Conservation (phyloP, 1,140 invertebrate genomes). For the Eupristina koningsbergeri region DNA sequence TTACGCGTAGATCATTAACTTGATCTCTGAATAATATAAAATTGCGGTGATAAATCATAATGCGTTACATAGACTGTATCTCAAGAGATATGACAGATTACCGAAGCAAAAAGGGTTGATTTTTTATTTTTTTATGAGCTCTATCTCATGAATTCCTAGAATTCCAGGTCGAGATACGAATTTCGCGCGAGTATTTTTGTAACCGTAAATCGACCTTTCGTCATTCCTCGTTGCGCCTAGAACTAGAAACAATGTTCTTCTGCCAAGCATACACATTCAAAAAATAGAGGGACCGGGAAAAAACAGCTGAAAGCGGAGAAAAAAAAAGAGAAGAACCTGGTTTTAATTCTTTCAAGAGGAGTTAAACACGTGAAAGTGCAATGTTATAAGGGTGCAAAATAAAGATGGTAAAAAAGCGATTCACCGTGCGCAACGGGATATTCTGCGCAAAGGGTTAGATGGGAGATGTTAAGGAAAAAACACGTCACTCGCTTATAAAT, state of each 20-base stretch:
- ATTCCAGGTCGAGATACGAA: constrained; percentile 55
- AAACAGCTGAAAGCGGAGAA: constrained; percentile 26
- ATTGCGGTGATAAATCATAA: constrained; percentile 20
- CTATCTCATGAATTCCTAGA: constrained; percentile 58
- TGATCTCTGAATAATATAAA: neutral
- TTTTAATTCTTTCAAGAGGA: neutral
- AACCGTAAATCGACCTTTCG: constrained; percentile 72
- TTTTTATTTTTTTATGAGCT: constrained; percentile 45
- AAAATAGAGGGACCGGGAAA: neutral
- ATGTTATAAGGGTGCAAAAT: constrained; percentile 22
- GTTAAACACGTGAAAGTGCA: constrained; percentile 46
- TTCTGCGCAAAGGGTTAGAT: constrained; percentile 40
- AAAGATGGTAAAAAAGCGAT: constrained; percentile 27
- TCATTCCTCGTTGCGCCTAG: constrained; percentile 57
- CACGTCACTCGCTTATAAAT: constrained; percentile 64
- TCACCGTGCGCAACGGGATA: constrained; percentile 27
- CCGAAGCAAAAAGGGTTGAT: constrained; percentile 41
- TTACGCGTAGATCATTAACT: neutral
- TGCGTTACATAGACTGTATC: constrained; percentile 14
- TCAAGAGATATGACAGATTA: constrained; percentile 24
- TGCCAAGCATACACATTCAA: neutral
- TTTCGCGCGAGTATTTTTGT: constrained; percentile 68
- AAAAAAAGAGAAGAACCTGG: constrained; percentile 25
- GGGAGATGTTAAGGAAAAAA: constrained; percentile 12
- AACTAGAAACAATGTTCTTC: constrained; percentile 52